phyloP scores from a whole-genome alignment of 2,113 vertebrate species.

The Nyctereutes procyonoides region DNA sequence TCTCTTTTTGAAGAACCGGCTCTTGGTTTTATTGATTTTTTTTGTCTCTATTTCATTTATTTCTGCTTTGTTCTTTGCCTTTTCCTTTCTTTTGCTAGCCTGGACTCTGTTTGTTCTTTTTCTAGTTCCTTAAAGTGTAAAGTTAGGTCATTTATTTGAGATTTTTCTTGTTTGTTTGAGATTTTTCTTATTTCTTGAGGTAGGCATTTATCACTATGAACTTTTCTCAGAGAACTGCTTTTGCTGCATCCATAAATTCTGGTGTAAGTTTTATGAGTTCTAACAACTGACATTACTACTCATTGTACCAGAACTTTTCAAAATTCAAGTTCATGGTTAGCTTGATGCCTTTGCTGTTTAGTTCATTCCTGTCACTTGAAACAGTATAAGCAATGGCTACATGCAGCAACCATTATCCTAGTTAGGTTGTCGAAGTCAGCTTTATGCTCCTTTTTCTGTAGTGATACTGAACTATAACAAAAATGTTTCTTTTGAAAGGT shows the following conservation, averaged over 20 bases:
- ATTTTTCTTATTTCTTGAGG: neutral
- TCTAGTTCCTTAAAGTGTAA: neutral
- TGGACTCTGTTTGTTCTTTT: neutral
- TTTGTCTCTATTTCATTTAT: neutral
- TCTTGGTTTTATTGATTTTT: neutral
- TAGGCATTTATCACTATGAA: neutral
- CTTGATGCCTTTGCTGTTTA: conserved; percentile 61
- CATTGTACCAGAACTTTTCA: conserved; percentile 70
- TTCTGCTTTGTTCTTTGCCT: neutral
- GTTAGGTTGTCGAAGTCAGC: conserved; percentile 81
- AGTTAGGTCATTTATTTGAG: neutral
- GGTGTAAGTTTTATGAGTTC: conserved; percentile 40
- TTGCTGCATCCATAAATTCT: neutral
- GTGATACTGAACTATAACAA: conserved; percentile 76
- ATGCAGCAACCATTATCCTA: conserved; percentile 73
- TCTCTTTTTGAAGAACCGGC: neutral
- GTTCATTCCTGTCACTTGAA: conserved; percentile 81
- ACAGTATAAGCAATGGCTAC: conserved; percentile 70
- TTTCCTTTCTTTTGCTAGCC: neutral
- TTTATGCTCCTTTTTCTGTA: conserved; percentile 84
- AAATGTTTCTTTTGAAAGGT: conserved; percentile 85
- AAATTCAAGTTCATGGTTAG: conserved; percentile 77
- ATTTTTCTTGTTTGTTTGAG: neutral
- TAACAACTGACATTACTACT: conserved; percentile 59
- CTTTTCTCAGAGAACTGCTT: neutral